These are phyloP conservation scores for Drosophila putrida DNA, from an alignment of 2,888 invertebrate species.

Conservation along the genomic window DNA sequence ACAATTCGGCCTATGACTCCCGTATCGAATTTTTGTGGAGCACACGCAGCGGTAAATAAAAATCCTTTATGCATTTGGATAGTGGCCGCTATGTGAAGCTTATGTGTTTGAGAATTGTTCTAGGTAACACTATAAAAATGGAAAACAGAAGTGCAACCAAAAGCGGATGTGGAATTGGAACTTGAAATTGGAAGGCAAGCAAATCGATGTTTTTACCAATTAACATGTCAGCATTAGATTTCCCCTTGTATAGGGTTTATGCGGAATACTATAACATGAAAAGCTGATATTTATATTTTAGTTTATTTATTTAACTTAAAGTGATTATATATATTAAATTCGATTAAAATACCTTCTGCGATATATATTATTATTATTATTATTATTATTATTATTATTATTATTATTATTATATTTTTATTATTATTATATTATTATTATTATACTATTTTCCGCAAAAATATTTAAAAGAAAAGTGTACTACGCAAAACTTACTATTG, in stretches of 20 bases:
- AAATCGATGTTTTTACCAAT: neutral
- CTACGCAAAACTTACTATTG: no score
- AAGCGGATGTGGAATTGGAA: constrained; percentile 5
- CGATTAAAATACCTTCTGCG: neutral
- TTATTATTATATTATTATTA: no score
- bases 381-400: no score
- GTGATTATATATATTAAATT: no score
- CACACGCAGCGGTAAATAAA: constrained; percentile 48
- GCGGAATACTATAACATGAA: neutral
- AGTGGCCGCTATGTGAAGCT: constrained; percentile 38
- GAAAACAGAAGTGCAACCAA: constrained; percentile 6
- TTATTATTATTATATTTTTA: no score
- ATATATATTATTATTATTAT: neutral
- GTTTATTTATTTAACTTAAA: no score
- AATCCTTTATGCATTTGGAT: constrained; percentile 61
- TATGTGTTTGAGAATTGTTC: constrained; percentile 24
- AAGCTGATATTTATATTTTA: neutral
- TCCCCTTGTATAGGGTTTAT: neutral
- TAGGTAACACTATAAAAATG: constrained; percentile 29
- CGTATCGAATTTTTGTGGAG: constrained; percentile 17
- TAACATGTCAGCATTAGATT: neutral
- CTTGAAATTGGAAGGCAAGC: constrained; percentile 12
- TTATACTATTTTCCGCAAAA: no score
- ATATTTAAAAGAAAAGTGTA: no score
- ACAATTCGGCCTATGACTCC: constrained; percentile 25